A percentile compares a stretch with the other conserved stretches of the same genome.
Conservation (phyloP, 23 tunicate species). For the Oikopleura albicans region DNA sequence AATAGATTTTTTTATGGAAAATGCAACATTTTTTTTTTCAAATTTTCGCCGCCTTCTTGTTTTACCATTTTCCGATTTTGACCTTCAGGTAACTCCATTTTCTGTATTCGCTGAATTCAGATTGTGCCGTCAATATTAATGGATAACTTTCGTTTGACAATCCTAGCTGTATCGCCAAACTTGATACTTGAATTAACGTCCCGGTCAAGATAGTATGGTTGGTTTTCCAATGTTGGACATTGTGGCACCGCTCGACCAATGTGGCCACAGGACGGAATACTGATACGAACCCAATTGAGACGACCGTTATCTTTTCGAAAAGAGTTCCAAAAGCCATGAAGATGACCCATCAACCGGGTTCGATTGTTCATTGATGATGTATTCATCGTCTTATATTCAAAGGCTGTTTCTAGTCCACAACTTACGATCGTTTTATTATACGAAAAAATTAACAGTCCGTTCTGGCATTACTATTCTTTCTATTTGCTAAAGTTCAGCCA, state of each 20-base stretch:
- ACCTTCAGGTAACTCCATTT: too few species aligned
- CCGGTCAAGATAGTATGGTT: not conserved
- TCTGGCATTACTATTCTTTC: too few species aligned
- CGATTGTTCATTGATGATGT: not conserved
- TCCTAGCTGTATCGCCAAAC: not conserved
- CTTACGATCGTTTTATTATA: too few species aligned
- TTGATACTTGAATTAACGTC: not conserved
- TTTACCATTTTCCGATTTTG: too few species aligned
- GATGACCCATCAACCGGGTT: not conserved
- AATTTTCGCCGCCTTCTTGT: too few species aligned
- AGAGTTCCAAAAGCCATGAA: not conserved
- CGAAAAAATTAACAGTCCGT: too few species aligned
- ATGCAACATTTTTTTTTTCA: too few species aligned
- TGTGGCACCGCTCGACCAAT: not conserved
- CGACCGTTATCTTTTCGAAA: slow-evolving; percentile 14
- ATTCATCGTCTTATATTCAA: not conserved
- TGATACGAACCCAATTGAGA: not conserved
- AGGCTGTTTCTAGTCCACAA: slow-evolving; percentile 13
- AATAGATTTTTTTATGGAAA: too few species aligned
- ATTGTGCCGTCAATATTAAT: too few species aligned
- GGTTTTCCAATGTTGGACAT: not conserved
- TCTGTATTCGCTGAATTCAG: too few species aligned
- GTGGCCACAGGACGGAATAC: not conserved
- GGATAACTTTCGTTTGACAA: too few species aligned
- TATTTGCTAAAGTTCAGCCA: too few species aligned